phyloP scores from a whole-genome alignment of 1,140 invertebrate species.

The Neomicropteryx cornuta region DNA sequence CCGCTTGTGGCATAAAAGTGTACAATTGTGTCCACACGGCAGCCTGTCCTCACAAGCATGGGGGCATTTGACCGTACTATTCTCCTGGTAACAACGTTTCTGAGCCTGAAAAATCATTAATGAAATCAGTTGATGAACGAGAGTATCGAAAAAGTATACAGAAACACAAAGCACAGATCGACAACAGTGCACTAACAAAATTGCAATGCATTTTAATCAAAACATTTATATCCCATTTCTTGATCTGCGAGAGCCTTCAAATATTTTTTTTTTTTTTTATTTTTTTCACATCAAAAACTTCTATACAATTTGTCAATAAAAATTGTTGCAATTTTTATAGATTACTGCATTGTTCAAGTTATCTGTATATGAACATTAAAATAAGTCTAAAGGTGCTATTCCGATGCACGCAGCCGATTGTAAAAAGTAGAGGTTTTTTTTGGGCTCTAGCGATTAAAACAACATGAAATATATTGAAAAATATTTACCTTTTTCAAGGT shows the following conservation, averaged over 20 bases:
- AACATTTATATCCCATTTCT: conserved; percentile 11
- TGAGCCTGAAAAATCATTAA: conserved; percentile 18
- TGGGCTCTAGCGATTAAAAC: conserved; percentile 7
- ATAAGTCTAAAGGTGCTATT: too few species aligned
- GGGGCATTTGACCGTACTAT: conserved; percentile 24
- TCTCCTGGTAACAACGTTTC: conserved; percentile 28
- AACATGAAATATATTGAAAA: conserved; percentile 2
- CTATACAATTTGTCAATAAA: too few species aligned
- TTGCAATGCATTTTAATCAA: conserved; percentile 8
- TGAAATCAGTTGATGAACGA: too few species aligned
- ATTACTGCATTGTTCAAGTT: too few species aligned
- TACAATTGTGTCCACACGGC: conserved; percentile 40
- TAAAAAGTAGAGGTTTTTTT: conserved; percentile 16
- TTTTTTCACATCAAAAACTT: too few species aligned
- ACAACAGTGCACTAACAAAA: conserved; percentile 1
- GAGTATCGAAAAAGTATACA: too few species aligned
- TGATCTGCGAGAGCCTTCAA: too few species aligned
- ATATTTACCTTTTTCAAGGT: not conserved
- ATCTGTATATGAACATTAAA: too few species aligned
- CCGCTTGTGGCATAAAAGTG: conserved; percentile 30
- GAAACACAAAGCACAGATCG: too few species aligned
- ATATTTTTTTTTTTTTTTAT: too few species aligned
- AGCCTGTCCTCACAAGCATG: conserved; percentile 29
- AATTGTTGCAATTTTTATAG: too few species aligned
- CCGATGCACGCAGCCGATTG: too few species aligned